Percentiles rank a stretch among this genome's conserved stretches.
phyloP scores from a whole-genome alignment of 1,140 invertebrate genomes.

The Drosophila yakuba region DNA sequence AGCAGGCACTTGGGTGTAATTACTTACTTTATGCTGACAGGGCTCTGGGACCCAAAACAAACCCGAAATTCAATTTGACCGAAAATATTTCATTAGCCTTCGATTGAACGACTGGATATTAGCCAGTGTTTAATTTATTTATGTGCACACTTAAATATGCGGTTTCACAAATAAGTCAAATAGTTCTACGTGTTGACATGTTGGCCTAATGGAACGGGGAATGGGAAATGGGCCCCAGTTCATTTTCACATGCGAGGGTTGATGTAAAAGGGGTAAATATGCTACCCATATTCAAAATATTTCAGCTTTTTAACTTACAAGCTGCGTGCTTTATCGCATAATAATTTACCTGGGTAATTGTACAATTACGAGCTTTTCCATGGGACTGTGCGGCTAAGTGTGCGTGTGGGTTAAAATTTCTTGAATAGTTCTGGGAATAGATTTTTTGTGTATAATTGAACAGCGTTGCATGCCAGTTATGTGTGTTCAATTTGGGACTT shows the following conservation, averaged over 20 bases:
- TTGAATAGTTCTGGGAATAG: conserved; percentile 61
- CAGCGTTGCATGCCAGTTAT: conserved; percentile 47
- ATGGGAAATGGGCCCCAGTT: background rate
- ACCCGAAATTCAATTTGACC: conserved; percentile 63
- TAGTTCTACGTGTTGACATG: conserved; percentile 73
- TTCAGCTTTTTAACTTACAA: conserved; percentile 56
- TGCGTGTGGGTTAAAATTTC: conserved; percentile 36
- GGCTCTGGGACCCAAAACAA: conserved; percentile 21
- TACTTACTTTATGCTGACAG: conserved; percentile 81
- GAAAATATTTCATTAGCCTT: conserved; percentile 64
- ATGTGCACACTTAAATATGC: conserved; percentile 30
- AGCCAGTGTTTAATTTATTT: conserved; percentile 39
- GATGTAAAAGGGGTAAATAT: no score
- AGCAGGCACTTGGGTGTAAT: conserved; percentile 84
- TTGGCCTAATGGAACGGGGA: conserved; percentile 13
- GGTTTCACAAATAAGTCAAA: conserved; percentile 57
- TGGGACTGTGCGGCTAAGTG: conserved; percentile 11
- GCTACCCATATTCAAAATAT: conserved; percentile 17
- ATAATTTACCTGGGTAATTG: conserved; percentile 77
- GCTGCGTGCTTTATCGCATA: conserved; percentile 80
- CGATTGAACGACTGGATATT: conserved; percentile 40
- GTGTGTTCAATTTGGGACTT: conserved; percentile 36
- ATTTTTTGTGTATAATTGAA: conserved; percentile 47
- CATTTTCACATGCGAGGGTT: conserved; percentile 62
- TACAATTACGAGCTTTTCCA: conserved; percentile 63